Conservation (phyloP, 1,140 invertebrate species). For the Caligus rogercresseyi region DNA sequence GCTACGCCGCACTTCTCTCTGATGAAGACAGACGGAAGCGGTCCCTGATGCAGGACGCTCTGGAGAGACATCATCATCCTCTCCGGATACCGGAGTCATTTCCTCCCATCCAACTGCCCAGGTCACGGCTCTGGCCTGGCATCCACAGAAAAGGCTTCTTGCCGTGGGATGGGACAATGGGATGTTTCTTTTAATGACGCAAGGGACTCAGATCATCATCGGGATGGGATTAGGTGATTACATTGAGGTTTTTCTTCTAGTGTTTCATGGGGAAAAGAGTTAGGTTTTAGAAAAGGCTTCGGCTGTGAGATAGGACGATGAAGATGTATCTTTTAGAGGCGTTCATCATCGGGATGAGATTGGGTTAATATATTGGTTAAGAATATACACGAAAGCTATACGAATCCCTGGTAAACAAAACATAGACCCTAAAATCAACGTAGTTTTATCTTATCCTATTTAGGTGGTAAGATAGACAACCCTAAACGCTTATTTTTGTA, state of each 20-base stretch:
- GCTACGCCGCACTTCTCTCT: constrained; percentile 66
- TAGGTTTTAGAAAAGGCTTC: too few species aligned
- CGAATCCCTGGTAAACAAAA: too few species aligned
- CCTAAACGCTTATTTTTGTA: too few species aligned
- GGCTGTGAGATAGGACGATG: too few species aligned
- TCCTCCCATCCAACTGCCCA: constrained; percentile 50
- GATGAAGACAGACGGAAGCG: constrained; percentile 46
- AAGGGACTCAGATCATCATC: not conserved
- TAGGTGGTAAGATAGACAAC: too few species aligned
- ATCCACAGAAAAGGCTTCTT: constrained; percentile 59
- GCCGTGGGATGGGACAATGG: constrained; percentile 80
- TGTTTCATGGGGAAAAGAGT: too few species aligned
- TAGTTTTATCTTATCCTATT: too few species aligned
- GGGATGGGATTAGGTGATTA: not conserved
- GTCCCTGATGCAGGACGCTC: not conserved
- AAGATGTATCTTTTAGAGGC: too few species aligned
- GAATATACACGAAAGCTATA: too few species aligned
- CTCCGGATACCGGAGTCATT: constrained; percentile 55
- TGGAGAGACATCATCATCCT: constrained; percentile 8
- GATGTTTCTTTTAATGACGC: constrained; percentile 32
- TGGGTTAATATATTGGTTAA: too few species aligned
- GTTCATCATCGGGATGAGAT: too few species aligned
- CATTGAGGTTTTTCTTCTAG: not conserved
- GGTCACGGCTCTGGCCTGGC: constrained; percentile 56
- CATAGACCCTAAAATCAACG: too few species aligned